phyloP scores from a whole-genome alignment of 2,113 vertebrate genomes.

The Garra rufa region DNA sequence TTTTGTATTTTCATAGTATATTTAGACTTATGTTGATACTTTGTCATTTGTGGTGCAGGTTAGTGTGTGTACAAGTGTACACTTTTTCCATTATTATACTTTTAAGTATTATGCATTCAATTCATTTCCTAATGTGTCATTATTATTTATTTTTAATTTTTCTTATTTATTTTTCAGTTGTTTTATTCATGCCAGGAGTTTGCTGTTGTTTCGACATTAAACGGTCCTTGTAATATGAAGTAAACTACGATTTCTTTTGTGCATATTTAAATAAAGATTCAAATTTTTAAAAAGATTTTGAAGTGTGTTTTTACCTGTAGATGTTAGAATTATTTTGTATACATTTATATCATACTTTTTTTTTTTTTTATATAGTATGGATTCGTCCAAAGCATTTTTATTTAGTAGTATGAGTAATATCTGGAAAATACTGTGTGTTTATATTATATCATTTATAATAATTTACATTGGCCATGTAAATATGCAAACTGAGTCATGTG shows the following conservation, averaged over 20 bases:
- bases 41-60: background rate
- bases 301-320: constrained; percentile 37
- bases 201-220: constrained; percentile 12
- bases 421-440: background rate
- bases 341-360: background rate
- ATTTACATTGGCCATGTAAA: background rate
- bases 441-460: background rate
- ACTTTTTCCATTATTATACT: background rate
- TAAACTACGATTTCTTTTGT: background rate
- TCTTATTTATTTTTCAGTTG: background rate
- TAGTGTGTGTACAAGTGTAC: background rate
- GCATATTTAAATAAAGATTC: constrained; percentile 31
- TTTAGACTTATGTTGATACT: background rate
- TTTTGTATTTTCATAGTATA: background rate
- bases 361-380: background rate
- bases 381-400: background rate
- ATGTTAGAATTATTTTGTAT: background rate
- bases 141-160: background rate
- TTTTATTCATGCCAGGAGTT: background rate
- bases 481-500: background rate
- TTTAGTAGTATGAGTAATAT: background rate
- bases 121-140: background rate
- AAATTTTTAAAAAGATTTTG: background rate
- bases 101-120: background rate
- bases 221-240: background rate